Percentiles rank a stretch among this genome's conserved stretches.
Conservation (phyloP, 2,888 invertebrate genomes). For the Syritta pipiens region DNA sequence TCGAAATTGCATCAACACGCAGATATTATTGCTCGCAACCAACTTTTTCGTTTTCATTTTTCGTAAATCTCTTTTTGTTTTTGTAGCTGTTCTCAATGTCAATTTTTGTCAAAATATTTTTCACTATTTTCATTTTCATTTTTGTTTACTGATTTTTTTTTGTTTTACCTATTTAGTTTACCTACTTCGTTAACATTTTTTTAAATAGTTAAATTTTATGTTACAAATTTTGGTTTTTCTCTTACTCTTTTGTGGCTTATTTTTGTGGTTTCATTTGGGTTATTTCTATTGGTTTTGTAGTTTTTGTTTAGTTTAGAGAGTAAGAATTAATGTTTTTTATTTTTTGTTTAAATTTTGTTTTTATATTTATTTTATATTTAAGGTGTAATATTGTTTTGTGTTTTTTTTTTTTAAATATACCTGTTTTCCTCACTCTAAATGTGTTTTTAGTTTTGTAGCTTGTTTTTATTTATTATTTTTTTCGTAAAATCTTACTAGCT, state of each 20-base stretch:
- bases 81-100: constrained; percentile 20
- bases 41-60: constrained; percentile 68
- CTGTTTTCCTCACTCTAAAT: constrained; percentile 47
- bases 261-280: constrained; percentile 70
- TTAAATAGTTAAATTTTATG: constrained; percentile 16
- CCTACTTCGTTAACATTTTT: constrained; percentile 22
- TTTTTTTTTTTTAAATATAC: constrained; percentile 31
- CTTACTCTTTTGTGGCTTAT: background rate
- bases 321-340: constrained; percentile 27
- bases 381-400: constrained; percentile 4
- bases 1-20: constrained; percentile 79
- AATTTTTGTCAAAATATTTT: constrained; percentile 40
- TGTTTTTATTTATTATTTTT: background rate
- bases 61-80: constrained; percentile 58
- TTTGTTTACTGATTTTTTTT: constrained; percentile 46
- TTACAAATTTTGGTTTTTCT: constrained; percentile 21
- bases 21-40: constrained; percentile 80
- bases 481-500: constrained; percentile 21
- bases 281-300: constrained; percentile 78
- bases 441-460: constrained; percentile 20
- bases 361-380: constrained; percentile 27
- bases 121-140: constrained; percentile 62
- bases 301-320: constrained; percentile 70
- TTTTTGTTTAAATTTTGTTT: constrained; percentile 38
- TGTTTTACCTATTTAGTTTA: constrained; percentile 55